Evolutionary conservation across 2,113 vertebrate species (phyloP).

Genomic region (Nasalis larvatus): DNA sequence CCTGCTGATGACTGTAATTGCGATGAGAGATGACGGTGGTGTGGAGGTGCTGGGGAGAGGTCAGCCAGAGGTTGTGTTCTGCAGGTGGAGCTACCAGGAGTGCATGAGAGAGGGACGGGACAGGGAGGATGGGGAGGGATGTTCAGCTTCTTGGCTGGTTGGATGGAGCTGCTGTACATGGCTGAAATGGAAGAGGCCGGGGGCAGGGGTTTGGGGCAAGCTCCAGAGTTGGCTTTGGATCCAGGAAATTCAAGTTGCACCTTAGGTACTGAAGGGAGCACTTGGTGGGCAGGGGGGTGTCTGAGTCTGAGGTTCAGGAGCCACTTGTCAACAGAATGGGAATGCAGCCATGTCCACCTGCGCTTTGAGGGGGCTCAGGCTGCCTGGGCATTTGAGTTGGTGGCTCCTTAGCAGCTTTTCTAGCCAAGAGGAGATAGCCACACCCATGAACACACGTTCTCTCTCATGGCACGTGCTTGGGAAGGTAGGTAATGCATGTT

Average conservation of each 20-base stretch:
- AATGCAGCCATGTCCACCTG: accelerated
- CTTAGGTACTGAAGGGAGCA: no score
- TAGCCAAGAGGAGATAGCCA: neutral
- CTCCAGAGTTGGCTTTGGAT: neutral
- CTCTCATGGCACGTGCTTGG: accelerated
- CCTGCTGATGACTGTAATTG: neutral
- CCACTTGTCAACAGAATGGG: accelerated
- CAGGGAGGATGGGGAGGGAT: accelerated
- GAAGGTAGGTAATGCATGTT: neutral
- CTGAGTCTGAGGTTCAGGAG: no score
- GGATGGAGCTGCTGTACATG: neutral
- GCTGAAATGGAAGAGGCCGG: neutral
- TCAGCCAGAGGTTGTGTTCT: neutral
- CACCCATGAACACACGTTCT: accelerated
- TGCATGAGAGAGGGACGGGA: accelerated
- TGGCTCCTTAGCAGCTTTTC: neutral
- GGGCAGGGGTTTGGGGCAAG: neutral
- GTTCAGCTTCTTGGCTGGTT: neutral
- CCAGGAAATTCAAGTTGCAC: accelerated
- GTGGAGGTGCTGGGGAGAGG: neutral
- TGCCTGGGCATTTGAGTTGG: neutral
- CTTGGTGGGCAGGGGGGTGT: no score
- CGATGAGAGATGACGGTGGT: neutral
- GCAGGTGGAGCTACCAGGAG: accelerated
- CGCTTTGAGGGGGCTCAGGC: neutral